Evolutionary conservation across 2,888 invertebrate species (phyloP), one percentile per base, ranked within the genome.

Genomic region (Chrysina gloriosa): DNA sequence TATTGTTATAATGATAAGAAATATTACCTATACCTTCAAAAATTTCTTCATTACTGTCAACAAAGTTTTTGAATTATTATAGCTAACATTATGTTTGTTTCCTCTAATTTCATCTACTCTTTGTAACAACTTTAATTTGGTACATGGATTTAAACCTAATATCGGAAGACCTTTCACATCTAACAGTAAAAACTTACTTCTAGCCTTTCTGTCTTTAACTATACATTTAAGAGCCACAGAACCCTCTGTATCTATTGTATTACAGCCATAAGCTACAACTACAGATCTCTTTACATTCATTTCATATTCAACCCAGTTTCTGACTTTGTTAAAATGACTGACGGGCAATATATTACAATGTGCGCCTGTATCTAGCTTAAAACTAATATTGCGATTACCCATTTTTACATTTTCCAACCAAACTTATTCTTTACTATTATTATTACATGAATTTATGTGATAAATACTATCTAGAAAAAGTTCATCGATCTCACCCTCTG

Each of bases 21-120:
- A 54, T 54, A 19, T 54, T 54, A 29, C 65, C 54, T 54, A 56
- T 31, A n/a, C 54, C 65, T 11, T 21, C 19, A 19, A 54, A 67
- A 21, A 58, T 14, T 27, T 61, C 36, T 45, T 45, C 47, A 27
- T 58, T 54, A 4, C 25, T 9, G 6, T 65, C 16, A 27, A 54
- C 3, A 65, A 65, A 45, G 2, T 47, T 23, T 47, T 47, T 29
- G 4, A 29, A 19, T 14, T 6, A 3, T 47, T 47, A 19, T 47
- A 2, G 9, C 19, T 14, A 11, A 7, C 14, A 47, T 47, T 1
- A 2, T 6, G 6, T 11, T 47, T 21, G 14, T 47, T 14, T 47
- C 9, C 14, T 47, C 14, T 47, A 11, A 47, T 14, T 14, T 9
- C 47, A 47, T 47, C 9, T 47, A 47, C 47, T 21, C 9, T 14